phyloP scores from a whole-genome alignment of 1,140 invertebrate species.

The Stratiolaelaps scimitus region DNA sequence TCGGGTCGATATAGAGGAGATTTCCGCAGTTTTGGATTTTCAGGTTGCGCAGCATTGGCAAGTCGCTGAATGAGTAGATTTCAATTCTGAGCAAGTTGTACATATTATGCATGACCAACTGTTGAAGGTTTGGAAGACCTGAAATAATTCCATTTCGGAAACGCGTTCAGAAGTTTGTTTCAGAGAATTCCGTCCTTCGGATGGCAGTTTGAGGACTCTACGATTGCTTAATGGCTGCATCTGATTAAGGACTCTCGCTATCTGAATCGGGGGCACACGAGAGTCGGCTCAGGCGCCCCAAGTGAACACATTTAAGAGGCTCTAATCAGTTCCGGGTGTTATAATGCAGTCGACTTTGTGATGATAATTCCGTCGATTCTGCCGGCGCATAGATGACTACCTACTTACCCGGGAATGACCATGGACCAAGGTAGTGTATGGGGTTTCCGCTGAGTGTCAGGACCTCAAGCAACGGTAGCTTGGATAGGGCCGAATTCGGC shows the following conservation, averaged over 20 bases:
- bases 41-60: constrained; percentile 6
- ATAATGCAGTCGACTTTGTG: too few relatives aligned
- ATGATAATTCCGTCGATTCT: too few relatives aligned
- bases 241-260: too few relatives aligned
- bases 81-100: not conserved
- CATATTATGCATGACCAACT: constrained; percentile 8
- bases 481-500: not conserved
- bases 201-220: not conserved
- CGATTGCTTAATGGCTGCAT: not conserved
- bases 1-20: constrained; percentile 11
- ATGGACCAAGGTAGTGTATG: not conserved
- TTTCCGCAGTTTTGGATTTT: constrained; percentile 16
- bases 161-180: too few relatives aligned
- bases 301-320: too few relatives aligned
- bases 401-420: constrained; percentile 16
- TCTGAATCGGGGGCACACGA: too few relatives aligned
- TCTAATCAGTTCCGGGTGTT: too few relatives aligned
- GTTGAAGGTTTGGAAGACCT: constrained; percentile 14
- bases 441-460: constrained; percentile 21
- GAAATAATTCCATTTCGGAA: too few relatives aligned
- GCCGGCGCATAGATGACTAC: not conserved
- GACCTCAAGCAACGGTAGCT: constrained; percentile 9
- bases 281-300: too few relatives aligned
- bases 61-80: constrained; percentile 8
- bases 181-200: too few relatives aligned